Conservation (phyloP, 2,888 invertebrate genomes). For the Aelia acuminata region DNA sequence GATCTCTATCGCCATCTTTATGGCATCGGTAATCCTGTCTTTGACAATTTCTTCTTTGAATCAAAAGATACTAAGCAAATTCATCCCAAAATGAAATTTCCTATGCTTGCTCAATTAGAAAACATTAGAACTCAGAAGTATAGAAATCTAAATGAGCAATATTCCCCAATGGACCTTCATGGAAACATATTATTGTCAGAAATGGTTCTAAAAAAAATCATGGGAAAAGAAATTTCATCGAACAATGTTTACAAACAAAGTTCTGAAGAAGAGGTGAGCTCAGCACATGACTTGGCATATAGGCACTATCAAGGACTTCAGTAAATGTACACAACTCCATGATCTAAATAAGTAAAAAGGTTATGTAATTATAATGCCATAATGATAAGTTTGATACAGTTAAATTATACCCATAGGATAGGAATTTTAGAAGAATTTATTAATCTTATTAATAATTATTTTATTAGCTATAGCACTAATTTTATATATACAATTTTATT, state of each 20-base stretch:
- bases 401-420: no score
- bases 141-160: background rate
- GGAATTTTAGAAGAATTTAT: no score
- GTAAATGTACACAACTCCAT: background rate
- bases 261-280: background rate
- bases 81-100: background rate
- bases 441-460: no score
- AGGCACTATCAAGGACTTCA: background rate
- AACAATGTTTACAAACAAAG: background rate
- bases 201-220: background rate
- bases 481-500: no score
- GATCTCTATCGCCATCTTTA: background rate
- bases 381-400: no score
- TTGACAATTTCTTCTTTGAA: background rate
- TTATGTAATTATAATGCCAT: no score
- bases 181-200: background rate
- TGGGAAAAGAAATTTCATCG: background rate
- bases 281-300: background rate
- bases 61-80: background rate
- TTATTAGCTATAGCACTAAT: no score
- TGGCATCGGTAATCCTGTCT: background rate
- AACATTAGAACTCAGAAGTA: background rate
- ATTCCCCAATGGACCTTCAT: background rate
- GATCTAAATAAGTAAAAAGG: no score
- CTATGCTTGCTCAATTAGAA: background rate